Evolutionary conservation across 2,888 invertebrate genomes (phyloP), one percentile per base, ranked within the genome.

Genomic region (Rhamnusium bicolor): DNA sequence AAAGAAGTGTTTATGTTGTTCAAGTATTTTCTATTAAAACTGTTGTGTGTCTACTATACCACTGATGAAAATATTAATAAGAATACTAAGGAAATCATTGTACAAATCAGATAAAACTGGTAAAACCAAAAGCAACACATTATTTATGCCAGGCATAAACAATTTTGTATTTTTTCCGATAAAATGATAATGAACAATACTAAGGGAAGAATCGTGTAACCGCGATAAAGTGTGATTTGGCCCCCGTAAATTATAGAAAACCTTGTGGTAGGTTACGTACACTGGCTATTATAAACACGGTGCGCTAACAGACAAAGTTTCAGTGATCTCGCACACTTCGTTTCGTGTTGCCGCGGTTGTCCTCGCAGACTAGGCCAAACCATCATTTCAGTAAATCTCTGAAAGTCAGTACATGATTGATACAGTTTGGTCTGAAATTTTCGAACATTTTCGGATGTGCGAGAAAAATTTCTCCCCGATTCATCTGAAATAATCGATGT

Each of bases 381-480:
- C 65, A 71, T 74, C 72, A 72, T 76, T 77, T 74, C 78, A 71
- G 71, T 71, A 73, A 78, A 46, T 78, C 71, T 74, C 67, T 66
- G 73, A 63, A 76, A 71, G 68, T 76, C 76, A 71, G 75, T 73
- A 77, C 76, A 71, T 75, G 80, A 79, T 78, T 78, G 75, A 77
- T 71, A 65, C 69, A 54, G 70, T 77, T 80, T 75, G 79, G 74
- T 74, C 71, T 32, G 68, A 56, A 62, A 53, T n/a, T 14, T 8
- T 32, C 54, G 54, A 53, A 18, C 40, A 12, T 10, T 18, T 61
- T 62, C 62, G 70, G 53, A 62, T 40, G 49, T 68, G 56, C 58
- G 56, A 66, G 21, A 29, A 63, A 19, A 62, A 21, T 12, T 12
- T 4, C 16, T 14, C 16, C 21, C 47, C 19, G 51, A n/a, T 12